Base-by-base conservation (phyloP, 1,140 invertebrate genomes). In the Parasteatoda tepidariorum region DNA sequence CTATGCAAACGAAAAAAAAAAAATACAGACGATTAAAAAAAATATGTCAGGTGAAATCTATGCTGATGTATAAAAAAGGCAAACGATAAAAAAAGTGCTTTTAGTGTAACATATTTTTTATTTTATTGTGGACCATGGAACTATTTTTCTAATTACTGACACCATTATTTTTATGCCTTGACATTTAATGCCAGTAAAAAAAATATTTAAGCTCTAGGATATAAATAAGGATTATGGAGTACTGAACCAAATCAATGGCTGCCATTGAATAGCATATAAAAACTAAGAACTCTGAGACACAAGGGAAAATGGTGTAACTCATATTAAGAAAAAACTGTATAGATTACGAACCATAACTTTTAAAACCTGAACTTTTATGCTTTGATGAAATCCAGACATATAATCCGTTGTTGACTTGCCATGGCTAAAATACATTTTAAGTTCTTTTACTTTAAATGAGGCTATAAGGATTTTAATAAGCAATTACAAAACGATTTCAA, bases 221-320 rank as follows among this genome's bases (percentile, higher is more conserved):
- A 79, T 79, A 68, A 79, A 79, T 79, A 79, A 79, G 38, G 76
- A 79, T 68, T 68, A 79, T 68, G 22, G 48, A 57, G n/a, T 59
- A 6, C 24, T 9, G 28, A 68, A 68, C 31, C 62, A 31, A 67
- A 68, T 79, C 76, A 68, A 59, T 68, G 48, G 48, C 64, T 31
- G 26, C 61, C 75, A 78, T 30, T 54, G 33, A 34, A 38, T 24
- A 59, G 38, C 4, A 18, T 48, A 48, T 48, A 48, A 48, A 48
- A 48, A 48, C 9, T 48, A 48, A 48, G 18, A 48, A 9, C 18
- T 48, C 38, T 13, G 38, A 48, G 18, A 48, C 18, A n/a, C 61
- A 18, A 2, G 18, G 38, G 4, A 48, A 48, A 48, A 48, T 48
- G 38, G 38, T 4, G 38, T 48, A 48, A 4, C 38, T 48, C 38